phyloP scores from a whole-genome alignment of 2,797 vertebrate species.

The Muraenolepis orangiensis region DNA sequence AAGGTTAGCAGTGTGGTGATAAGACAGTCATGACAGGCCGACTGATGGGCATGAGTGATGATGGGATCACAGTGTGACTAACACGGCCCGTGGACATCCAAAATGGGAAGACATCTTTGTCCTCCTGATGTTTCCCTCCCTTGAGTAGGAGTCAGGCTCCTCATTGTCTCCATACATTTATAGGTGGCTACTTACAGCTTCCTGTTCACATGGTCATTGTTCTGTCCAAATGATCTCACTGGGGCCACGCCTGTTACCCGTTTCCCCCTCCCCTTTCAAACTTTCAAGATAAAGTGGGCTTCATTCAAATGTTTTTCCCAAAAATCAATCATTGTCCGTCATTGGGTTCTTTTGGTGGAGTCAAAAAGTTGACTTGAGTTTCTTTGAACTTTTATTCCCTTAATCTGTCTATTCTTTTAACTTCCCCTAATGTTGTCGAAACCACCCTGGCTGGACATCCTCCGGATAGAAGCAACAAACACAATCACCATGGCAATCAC shows the following conservation, averaged over 20 bases:
- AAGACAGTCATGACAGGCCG: not conserved
- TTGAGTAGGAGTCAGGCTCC: slow-evolving; percentile 32
- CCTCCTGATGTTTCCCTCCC: slow-evolving; percentile 39
- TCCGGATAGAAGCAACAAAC: too few species aligned
- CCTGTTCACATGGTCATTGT: slow-evolving; percentile 52
- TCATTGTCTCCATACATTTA: slow-evolving; percentile 51
- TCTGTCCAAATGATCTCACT: slow-evolving; percentile 7
- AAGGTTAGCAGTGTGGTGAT: not conserved
- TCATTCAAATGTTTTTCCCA: not conserved
- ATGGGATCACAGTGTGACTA: not conserved
- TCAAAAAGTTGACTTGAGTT: not conserved
- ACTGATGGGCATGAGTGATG: not conserved
- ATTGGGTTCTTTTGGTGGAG: not conserved
- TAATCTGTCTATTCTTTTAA: not conserved
- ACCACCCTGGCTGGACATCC: slow-evolving; percentile 20
- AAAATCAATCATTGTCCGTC: not conserved
- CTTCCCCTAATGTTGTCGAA: slow-evolving; percentile 15
- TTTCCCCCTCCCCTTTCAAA: not conserved
- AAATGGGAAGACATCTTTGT: slow-evolving; percentile 47
- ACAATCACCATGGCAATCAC: too few species aligned
- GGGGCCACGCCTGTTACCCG: too few species aligned
- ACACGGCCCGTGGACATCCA: slow-evolving; percentile 28
- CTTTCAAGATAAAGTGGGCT: not conserved
- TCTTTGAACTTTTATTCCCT: slow-evolving; percentile 11
- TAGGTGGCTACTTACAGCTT: slow-evolving; percentile 30